These are phyloP conservation scores for Chloroceryle aenea DNA, from an alignment of 2,113 vertebrate genomes.

Conservation along the genomic window DNA sequence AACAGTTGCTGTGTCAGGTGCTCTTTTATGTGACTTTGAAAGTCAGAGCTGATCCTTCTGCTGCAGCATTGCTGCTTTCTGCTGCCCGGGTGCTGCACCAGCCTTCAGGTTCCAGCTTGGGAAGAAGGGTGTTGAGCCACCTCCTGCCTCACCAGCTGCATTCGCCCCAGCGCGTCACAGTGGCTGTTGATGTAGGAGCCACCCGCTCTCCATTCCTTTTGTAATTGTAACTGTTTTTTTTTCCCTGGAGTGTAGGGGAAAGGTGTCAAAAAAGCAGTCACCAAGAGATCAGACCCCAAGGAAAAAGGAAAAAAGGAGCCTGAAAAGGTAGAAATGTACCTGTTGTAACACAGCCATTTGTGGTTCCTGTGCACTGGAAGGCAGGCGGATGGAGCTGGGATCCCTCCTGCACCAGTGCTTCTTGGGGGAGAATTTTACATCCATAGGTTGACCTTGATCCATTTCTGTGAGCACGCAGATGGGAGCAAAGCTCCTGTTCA, in stretches of 20 bases:
- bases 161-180: too few species aligned
- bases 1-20: not conserved
- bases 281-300: slow-evolving; percentile 50
- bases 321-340: slow-evolving; percentile 52
- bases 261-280: slow-evolving; percentile 48
- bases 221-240: slow-evolving; percentile 37
- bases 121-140: too few species aligned
- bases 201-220: not conserved
- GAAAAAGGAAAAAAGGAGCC: slow-evolving; percentile 65
- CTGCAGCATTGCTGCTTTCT: too few species aligned
- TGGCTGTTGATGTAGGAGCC: not conserved
- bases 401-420: rapidly evolving
- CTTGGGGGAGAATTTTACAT: not conserved
- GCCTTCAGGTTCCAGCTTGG: too few species aligned
- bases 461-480: not conserved
- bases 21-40: too few species aligned
- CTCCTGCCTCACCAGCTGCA: too few species aligned
- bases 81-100: too few species aligned
- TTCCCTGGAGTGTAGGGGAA: slow-evolving; percentile 72
- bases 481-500: not conserved
- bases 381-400: not conserved
- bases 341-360: rapidly evolving
- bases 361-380: too few species aligned
- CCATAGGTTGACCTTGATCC: not conserved
- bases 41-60: too few species aligned